These are phyloP conservation scores for Falco berigora DNA, from an alignment of 2,797 vertebrate species.

Conservation along the genomic window DNA sequence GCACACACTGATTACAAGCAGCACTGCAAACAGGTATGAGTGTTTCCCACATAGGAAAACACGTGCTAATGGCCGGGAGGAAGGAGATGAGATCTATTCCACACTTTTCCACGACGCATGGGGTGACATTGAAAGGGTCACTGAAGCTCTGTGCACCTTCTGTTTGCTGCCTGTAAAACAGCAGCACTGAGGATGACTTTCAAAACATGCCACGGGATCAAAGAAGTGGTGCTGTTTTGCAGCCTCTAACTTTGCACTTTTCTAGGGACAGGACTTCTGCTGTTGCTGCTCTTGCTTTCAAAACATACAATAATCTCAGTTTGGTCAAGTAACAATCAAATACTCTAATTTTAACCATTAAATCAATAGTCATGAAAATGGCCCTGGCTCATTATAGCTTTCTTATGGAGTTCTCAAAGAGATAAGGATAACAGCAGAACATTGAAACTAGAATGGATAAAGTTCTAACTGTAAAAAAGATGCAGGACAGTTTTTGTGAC, in stretches of 20 bases:
- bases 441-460: background rate
- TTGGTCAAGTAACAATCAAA: constrained; percentile 49
- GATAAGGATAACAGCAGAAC: background rate
- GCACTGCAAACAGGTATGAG: rapidly evolving
- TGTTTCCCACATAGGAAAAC: rapidly evolving
- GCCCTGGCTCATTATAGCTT: background rate
- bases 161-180: background rate
- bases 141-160: background rate
- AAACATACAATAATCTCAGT: constrained; percentile 16
- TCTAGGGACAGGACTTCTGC: background rate
- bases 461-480: constrained; percentile 28
- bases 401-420: constrained; percentile 27
- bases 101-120: rapidly evolving
- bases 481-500: background rate
- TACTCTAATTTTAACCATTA: constrained; percentile 49
- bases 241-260: background rate
- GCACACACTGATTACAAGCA: background rate
- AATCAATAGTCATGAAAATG: constrained; percentile 47
- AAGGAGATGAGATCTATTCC: background rate
- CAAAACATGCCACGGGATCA: rapidly evolving
- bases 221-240: background rate
- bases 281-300: background rate
- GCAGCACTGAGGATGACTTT: background rate
- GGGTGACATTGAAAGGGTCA: background rate
- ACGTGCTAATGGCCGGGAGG: background rate